A percentile compares a stretch with the other conserved stretches of the same genome.
Conservation (phyloP, 2,797 vertebrate species). For the Pangasius larnaudii region DNA sequence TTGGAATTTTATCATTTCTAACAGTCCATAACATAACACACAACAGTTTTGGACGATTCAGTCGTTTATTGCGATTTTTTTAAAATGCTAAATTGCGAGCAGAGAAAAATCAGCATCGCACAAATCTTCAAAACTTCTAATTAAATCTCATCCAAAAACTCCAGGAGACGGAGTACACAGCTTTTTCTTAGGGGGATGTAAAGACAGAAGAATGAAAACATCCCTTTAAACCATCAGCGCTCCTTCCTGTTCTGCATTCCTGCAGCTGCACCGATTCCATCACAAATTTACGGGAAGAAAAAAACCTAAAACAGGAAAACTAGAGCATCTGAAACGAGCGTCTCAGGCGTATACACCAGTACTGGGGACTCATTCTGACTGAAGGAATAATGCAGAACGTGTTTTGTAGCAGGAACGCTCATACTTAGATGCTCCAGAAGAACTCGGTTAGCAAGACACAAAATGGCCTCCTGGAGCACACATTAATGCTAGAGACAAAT, state of each 20-base stretch:
- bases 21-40: background rate
- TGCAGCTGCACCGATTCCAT: conserved; percentile 11
- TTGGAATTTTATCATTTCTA: background rate
- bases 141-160: background rate
- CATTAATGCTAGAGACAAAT: background rate
- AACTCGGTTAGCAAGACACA: background rate
- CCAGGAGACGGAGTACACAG: background rate
- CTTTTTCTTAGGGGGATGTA: background rate
- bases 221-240: conserved; percentile 19
- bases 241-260: conserved; percentile 30
- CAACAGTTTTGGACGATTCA: background rate
- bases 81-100: too few relatives aligned
- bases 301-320: background rate
- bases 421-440: background rate
- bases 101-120: background rate
- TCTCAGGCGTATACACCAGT: background rate
- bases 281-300: background rate
- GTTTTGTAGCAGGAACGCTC: background rate
- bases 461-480: background rate
- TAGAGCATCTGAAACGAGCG: background rate
- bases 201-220: conserved; percentile 25
- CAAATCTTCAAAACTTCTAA: background rate
- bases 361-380: background rate
- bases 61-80: too few relatives aligned
- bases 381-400: background rate